These are phyloP conservation scores for Corella eumyota DNA, from an alignment of 23 tunicate genomes.

Conservation along the genomic window DNA sequence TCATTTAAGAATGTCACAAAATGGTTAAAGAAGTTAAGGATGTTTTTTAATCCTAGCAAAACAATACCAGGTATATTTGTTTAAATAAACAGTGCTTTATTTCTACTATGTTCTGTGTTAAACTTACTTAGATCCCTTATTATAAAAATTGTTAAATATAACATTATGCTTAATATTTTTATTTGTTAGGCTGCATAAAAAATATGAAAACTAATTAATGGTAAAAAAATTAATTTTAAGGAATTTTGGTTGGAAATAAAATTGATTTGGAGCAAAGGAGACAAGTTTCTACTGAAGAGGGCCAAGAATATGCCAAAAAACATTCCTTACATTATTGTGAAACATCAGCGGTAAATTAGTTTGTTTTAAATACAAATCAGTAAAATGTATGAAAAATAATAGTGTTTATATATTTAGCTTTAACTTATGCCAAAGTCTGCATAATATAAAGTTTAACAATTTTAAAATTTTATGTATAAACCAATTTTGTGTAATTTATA, in stretches of 20 bases:
- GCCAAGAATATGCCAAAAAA: slow-evolving; percentile 29
- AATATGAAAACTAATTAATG: no score
- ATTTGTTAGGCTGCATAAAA: not conserved
- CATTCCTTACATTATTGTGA: slow-evolving; percentile 47
- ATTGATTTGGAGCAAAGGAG: slow-evolving; percentile 45
- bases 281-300: slow-evolving; percentile 27
- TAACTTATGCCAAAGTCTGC: no score
- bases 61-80: slow-evolving; percentile 36
- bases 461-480: no score
- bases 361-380: not conserved
- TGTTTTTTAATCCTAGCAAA: slow-evolving; percentile 35
- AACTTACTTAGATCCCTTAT: no score
- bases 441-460: no score
- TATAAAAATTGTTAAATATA: no score
- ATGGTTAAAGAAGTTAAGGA: slow-evolving; percentile 46
- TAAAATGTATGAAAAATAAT: not conserved
- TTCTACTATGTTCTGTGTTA: no score
- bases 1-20: slow-evolving; percentile 46
- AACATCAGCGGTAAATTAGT: slow-evolving; percentile 57
- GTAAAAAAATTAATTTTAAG: slow-evolving; percentile 7
- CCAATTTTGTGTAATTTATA: not conserved
- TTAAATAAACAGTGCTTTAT: not conserved
- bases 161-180: no score
- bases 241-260: slow-evolving; percentile 75
- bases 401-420: no score